Percentiles rank a stretch among this genome's conserved stretches.
Evolutionary conservation across 2,888 invertebrate species (phyloP).

Genomic region (Pelosia muscerda): DNA sequence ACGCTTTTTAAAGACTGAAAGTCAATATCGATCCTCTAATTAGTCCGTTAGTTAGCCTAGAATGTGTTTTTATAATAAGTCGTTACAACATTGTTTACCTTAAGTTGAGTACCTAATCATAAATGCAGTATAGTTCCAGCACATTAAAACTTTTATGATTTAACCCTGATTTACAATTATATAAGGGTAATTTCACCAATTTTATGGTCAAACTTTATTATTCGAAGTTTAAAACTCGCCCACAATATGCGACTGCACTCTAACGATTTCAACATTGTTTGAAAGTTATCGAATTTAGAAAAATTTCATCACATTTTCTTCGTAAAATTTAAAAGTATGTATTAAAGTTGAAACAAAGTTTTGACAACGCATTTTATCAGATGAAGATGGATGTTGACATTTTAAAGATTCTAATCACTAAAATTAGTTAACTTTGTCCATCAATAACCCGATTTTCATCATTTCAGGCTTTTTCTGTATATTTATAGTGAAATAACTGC

Average conservation of each 20-base stretch:
- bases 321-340: constrained; percentile 40
- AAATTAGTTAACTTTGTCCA: constrained; percentile 3
- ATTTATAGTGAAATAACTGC: not conserved
- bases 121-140: not conserved
- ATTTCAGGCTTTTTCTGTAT: not conserved
- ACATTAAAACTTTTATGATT: constrained; percentile 2
- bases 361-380: constrained; percentile 35
- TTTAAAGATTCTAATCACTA: constrained; percentile 31
- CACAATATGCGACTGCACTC: constrained; percentile 34
- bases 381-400: constrained; percentile 39
- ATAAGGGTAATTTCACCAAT: constrained; percentile 13
- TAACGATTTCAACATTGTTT: constrained; percentile 42
- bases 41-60: too few relatives aligned
- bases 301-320: constrained; percentile 44
- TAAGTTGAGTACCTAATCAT: too few relatives aligned
- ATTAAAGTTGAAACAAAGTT: constrained; percentile 40
- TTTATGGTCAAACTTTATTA: constrained; percentile 39
- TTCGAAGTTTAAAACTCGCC: constrained; percentile 34
- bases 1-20: too few relatives aligned
- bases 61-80: too few relatives aligned
- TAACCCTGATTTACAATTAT: constrained; percentile 12
- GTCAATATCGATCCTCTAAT: too few relatives aligned
- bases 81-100: too few relatives aligned
- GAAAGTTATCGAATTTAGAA: constrained; percentile 43
- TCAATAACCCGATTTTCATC: constrained; percentile 12